Percentiles rank a stretch among this genome's conserved stretches.
These are phyloP conservation scores for Betta splendens DNA, from an alignment of 2,797 vertebrate species.

Conservation along the genomic window DNA sequence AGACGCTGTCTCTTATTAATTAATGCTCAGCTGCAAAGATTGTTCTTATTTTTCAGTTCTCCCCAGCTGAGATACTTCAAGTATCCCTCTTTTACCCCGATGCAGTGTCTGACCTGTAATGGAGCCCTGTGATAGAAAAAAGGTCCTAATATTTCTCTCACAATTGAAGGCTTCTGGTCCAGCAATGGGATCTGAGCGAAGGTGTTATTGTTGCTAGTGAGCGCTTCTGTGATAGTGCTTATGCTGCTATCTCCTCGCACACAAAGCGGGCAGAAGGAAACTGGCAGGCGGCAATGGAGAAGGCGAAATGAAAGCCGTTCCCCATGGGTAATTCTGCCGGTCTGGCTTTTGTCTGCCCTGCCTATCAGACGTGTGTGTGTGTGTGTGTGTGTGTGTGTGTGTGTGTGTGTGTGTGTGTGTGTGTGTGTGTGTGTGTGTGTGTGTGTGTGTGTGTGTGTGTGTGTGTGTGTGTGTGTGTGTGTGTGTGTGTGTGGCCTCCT, in stretches of 20 bases:
- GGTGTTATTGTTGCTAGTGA: constrained; percentile 57
- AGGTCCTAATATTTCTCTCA: constrained; percentile 55
- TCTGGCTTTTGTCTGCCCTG: constrained; percentile 60
- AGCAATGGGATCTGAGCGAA: constrained; percentile 25
- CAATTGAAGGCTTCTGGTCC: constrained; percentile 34
- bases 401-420: constrained; percentile 5
- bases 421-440: constrained; percentile 21
- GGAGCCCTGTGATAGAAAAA: constrained; percentile 23
- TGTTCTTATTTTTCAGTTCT: constrained; percentile 15
- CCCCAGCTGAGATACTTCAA: constrained; percentile 6
- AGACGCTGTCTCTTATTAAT: constrained; percentile 11
- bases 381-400: constrained; percentile 8
- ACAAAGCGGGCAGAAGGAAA: constrained; percentile 55
- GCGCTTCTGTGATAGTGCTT: constrained; percentile 34
- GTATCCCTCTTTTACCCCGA: neutral
- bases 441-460: constrained; percentile 15
- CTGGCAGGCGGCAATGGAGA: constrained; percentile 44
- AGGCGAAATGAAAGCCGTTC: constrained; percentile 72
- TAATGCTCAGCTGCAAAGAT: constrained; percentile 5
- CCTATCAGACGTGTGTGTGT: constrained; percentile 52
- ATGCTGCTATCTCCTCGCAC: constrained; percentile 46
- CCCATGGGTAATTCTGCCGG: constrained; percentile 63
- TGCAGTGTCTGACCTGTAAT: constrained; percentile 11
- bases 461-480: constrained; percentile 12
- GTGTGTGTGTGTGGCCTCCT: constrained; percentile 13